Evolutionary conservation across 2,797 vertebrate genomes (phyloP), one percentile per base, ranked within the genome.

Genomic region (Enteromius radiatus): DNA sequence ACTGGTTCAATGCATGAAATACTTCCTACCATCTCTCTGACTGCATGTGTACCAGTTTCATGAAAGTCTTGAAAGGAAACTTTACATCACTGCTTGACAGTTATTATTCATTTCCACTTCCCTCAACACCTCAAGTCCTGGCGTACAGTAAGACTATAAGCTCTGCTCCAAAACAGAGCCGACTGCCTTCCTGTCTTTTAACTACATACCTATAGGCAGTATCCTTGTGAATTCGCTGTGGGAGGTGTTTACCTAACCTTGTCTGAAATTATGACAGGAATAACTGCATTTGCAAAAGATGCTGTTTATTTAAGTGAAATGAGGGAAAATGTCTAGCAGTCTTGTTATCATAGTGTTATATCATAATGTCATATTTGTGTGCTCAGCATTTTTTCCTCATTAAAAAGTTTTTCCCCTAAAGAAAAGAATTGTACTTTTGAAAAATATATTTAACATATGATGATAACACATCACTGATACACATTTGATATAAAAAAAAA

Each of bases 1-100:
- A 64, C 69, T 74, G 41, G 41, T 61, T 81, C 59, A 41, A 23
- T 33, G 26, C 26, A 63, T 47, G 28, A 63, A 49, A 61, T 21
- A 70, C 68, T 33, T 80, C 38, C 21, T 64, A 49, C n/a, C 10
- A 19, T 74, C 31, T 1, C 56, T 54, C 45, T 52, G 47, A 76
- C 80, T 82, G 45, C 23, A 74, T 70, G 47, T 67, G 45, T 6
- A 28, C 14, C 45, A 75, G 23, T 54, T 74, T 10, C n/a, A 76
- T 36, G 17, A 36, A 73, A 49, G 21, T 74, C 28, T 28, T 56
- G 28, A 43, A 73, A 61, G 19, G 21, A 15, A 21, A 64, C 38
- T 82, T 26, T 26, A 45, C 21, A 54, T 56, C 11, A 70, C 49
- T 45, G 23, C 23, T 19, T 82, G 71, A 68, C 47, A 76, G 47